Evolutionary conservation across 2,888 invertebrate species (phyloP).

Genomic region (Lycocerus yunnanus): DNA sequence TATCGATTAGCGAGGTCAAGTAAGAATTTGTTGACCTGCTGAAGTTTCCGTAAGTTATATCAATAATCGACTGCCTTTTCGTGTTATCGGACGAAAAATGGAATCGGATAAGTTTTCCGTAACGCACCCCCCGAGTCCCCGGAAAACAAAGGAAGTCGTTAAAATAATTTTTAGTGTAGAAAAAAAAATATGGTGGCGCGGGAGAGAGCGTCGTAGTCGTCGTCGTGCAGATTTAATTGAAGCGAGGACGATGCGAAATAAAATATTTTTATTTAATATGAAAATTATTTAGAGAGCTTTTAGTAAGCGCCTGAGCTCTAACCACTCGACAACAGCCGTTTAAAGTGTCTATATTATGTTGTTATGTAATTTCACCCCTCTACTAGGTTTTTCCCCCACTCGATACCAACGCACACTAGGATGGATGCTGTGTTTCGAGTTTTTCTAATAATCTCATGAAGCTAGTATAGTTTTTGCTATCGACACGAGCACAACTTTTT

Average conservation of each 20-base stretch:
- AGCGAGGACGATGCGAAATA: neutral
- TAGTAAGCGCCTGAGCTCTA: slow-evolving; percentile 7
- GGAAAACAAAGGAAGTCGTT: neutral
- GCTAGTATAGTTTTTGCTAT: slow-evolving; percentile 56
- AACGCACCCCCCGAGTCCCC: neutral
- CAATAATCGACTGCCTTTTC: neutral
- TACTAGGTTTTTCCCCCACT: slow-evolving; percentile 40
- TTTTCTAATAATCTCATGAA: slow-evolving; percentile 55
- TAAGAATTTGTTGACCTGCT: neutral
- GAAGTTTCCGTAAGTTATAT: neutral
- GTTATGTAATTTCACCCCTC: slow-evolving; percentile 49
- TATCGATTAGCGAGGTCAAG: neutral
- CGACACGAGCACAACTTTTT: slow-evolving; percentile 49
- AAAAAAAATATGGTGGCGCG: neutral
- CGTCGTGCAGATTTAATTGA: neutral
- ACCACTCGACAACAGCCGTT: slow-evolving; percentile 28
- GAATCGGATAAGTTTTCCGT: too few relatives aligned
- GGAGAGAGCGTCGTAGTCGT: neutral
- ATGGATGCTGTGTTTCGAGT: slow-evolving; percentile 51
- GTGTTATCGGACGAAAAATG: neutral
- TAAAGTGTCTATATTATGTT: slow-evolving; percentile 43
- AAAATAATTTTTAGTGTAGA: neutral
- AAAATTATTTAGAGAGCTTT: slow-evolving; percentile 1
- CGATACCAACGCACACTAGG: slow-evolving; percentile 37
- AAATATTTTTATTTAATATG: neutral